Conservation (phyloP, 1,140 invertebrate species). For the Spodoptera frugiperda region DNA sequence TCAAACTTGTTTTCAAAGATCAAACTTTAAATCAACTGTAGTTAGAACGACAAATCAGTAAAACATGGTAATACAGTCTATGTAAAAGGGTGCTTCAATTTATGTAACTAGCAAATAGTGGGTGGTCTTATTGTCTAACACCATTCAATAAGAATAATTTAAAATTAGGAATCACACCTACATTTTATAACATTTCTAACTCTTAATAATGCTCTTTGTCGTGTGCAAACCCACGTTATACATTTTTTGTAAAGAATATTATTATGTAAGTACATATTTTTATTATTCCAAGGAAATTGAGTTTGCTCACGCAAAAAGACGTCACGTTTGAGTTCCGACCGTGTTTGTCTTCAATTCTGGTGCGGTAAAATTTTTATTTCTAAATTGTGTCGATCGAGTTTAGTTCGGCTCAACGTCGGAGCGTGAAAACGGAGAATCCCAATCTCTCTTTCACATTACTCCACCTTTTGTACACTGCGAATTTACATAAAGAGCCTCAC, state of each 20-base stretch:
- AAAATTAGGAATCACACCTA: no score
- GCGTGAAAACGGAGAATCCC: slow-evolving; percentile 67
- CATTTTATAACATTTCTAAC: no score
- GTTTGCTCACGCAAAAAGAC: slow-evolving; percentile 30
- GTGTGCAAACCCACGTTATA: no score
- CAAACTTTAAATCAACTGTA: no score
- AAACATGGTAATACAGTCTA: no score
- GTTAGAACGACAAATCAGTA: no score
- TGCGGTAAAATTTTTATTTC: slow-evolving; percentile 61
- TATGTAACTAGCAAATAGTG: no score
- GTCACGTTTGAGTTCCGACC: slow-evolving; percentile 37
- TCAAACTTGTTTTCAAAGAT: no score
- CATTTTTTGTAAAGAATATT: slow-evolving; percentile 16
- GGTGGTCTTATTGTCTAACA: no score
- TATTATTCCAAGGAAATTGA: slow-evolving; percentile 44
- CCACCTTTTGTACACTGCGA: slow-evolving; percentile 73
- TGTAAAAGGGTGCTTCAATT: no score
- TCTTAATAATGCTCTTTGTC: no score
- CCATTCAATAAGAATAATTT: no score
- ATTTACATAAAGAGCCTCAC: slow-evolving; percentile 77
- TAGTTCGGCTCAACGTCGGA: slow-evolving; percentile 56
- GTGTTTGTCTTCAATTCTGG: slow-evolving; percentile 63
- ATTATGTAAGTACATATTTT: slow-evolving; percentile 1
- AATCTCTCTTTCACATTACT: slow-evolving; percentile 76
- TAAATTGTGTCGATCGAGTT: slow-evolving; percentile 62